Base-by-base conservation (phyloP, 2,888 invertebrate species). In the Dermolepida albohirtum region DNA sequence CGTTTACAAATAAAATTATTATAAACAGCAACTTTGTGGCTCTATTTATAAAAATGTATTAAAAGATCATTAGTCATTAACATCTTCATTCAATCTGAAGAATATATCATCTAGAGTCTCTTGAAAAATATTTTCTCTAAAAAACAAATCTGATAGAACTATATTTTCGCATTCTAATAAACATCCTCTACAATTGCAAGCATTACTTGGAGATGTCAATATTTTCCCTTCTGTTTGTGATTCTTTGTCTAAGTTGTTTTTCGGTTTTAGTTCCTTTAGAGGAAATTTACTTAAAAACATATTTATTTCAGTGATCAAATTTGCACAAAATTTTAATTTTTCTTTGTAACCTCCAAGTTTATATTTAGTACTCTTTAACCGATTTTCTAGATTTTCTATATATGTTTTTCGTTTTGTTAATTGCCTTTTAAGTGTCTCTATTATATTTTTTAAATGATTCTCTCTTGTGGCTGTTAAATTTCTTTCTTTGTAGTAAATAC, bases 91-190 rank as follows among this genome's bases (percentile, higher is more conserved):
- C 39, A 62, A 49, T 40, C 52, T 51, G 27, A 69, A 69, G 22
- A 69, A 52, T 39, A 69, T 44, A 34, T 69, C 66, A 54, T 68
- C 63, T 17, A 69, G 12, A 6, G 62, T 47, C 5, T 51, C 27
- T 47, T 62, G 50, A 34, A 69, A 17, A 1, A 62, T 43, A 47
- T 52, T 59, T n/a, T 69, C 66, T 22, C 62, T 66, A 41, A 69
- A 69, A 34, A 69, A 69, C 29, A 69, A 52, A 59, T 69, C 66
- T 22, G 69, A 66, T 14, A 69, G 65, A 8, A 69, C 64, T 51
- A 62, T 54, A 47, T 66, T 52, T 49, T 69, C 69, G 41, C 69
- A 69, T 54, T 65, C 62, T 10, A 51, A 59, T 1, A 55, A 64
- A 27, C 69, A 69, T 27, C 55, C 65, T 11, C 57, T 52, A 27